phyloP scores from a whole-genome alignment of 2,888 invertebrate genomes.

The Argyresthia albistria region DNA sequence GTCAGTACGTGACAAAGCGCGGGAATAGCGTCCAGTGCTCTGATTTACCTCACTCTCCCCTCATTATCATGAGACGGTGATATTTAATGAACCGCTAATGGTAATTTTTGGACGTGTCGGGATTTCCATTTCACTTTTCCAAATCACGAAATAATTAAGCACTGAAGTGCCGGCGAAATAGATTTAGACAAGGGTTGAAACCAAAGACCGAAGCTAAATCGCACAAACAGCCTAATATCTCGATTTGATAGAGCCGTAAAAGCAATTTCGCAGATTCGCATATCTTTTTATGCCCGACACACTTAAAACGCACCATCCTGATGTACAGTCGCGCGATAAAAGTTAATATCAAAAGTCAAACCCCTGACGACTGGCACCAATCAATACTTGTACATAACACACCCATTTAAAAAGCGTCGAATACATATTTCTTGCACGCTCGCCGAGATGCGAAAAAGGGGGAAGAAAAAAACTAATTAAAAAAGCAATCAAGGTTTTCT shows the following conservation, averaged over 20 bases:
- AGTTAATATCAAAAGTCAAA: no score
- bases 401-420: conserved; percentile 30
- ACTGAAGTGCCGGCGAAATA: background rate
- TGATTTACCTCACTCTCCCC: conserved; percentile 45
- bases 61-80: conserved; percentile 39
- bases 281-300: no score
- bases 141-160: conserved; percentile 35
- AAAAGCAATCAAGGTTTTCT: conserved; percentile 74
- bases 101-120: conserved; percentile 38
- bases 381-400: conserved; percentile 11
- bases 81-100: conserved; percentile 49
- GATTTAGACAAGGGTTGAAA: background rate
- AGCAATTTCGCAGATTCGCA: no score
- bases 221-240: no score
- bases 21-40: conserved; percentile 26
- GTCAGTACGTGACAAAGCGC: conserved; percentile 40
- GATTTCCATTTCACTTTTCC: conserved; percentile 37
- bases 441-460: conserved; percentile 60
- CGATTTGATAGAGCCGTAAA: no score
- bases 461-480: conserved; percentile 70
- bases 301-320: no score
- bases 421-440: conserved; percentile 66
- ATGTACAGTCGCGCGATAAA: no score
- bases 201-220: no score
- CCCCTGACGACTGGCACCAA: background rate